Evolutionary conservation across 1,140 invertebrate genomes (phyloP).

Genomic region (Episyrphus balteatus): DNA sequence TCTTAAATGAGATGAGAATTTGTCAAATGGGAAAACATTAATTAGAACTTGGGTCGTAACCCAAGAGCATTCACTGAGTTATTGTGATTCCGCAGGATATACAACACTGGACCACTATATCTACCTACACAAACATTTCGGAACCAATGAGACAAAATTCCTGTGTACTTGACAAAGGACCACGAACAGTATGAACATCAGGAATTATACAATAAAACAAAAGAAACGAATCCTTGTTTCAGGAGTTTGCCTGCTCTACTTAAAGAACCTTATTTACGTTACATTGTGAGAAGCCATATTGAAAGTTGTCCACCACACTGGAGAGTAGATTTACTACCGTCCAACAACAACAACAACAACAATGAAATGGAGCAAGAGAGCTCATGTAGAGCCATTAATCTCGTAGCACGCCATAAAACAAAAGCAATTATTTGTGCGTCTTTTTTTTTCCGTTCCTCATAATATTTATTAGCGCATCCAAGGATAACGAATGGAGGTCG

Average conservation of each 20-base stretch:
- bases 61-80: conserved; percentile 1
- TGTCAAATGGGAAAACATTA: conserved; percentile 4
- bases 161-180: no score
- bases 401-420: background rate
- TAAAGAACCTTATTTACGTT: no score
- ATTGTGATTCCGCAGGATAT: conserved; percentile 1
- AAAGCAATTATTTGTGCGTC: conserved; percentile 1
- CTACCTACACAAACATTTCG: background rate
- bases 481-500: no score
- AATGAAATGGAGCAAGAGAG: background rate
- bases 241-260: no score
- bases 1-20: background rate
- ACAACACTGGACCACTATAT: background rate
- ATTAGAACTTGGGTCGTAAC: conserved; percentile 3
- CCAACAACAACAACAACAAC: background rate
- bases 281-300: no score
- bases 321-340: no score
- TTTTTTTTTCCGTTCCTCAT: background rate
- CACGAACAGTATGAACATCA: no score
- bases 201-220: no score
- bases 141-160: no score
- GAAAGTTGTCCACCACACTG: no score
- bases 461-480: no score
- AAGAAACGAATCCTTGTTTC: no score
- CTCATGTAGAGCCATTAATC: background rate